phyloP scores from a whole-genome alignment of 2,888 invertebrate species.

The Pegoplata infirma region DNA sequence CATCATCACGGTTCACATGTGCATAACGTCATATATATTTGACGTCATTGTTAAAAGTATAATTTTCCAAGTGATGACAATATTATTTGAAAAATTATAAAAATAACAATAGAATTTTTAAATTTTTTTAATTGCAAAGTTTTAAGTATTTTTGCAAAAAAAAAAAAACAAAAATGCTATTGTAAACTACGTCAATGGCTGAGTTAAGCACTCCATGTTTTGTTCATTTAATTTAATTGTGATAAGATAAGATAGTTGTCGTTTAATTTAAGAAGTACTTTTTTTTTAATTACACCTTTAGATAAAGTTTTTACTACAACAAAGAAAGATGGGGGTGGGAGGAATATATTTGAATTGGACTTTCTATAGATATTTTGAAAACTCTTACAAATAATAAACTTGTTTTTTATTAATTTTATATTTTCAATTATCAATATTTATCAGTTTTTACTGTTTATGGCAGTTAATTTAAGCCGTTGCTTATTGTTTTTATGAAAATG shows the following conservation, averaged over 20 bases:
- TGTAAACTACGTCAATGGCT: constrained; percentile 13
- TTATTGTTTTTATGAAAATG: neutral
- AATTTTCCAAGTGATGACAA: constrained; percentile 9
- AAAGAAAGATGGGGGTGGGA: neutral
- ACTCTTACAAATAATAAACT: neutral
- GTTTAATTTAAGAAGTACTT: constrained; percentile 5
- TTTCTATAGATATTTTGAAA: neutral
- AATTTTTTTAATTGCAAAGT: constrained; percentile 8
- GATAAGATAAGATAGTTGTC: constrained; percentile 39
- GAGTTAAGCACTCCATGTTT: neutral
- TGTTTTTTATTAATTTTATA: neutral
- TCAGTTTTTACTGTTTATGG: neutral
- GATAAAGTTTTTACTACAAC: neutral
- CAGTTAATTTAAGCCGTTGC: neutral
- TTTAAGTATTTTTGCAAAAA: constrained; percentile 15
- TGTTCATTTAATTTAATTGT: constrained; percentile 17
- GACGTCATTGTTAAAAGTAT: constrained; percentile 38
- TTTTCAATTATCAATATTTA: neutral
- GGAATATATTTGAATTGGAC: neutral
- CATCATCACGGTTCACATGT: neutral
- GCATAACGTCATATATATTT: neutral
- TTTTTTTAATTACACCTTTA: constrained; percentile 1
- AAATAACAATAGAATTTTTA: neutral
- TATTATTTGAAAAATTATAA: constrained; percentile 12
- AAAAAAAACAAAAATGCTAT: constrained; percentile 7